Conservation (phyloP, 2,797 vertebrate genomes). For the Onychomys arenicola region DNA sequence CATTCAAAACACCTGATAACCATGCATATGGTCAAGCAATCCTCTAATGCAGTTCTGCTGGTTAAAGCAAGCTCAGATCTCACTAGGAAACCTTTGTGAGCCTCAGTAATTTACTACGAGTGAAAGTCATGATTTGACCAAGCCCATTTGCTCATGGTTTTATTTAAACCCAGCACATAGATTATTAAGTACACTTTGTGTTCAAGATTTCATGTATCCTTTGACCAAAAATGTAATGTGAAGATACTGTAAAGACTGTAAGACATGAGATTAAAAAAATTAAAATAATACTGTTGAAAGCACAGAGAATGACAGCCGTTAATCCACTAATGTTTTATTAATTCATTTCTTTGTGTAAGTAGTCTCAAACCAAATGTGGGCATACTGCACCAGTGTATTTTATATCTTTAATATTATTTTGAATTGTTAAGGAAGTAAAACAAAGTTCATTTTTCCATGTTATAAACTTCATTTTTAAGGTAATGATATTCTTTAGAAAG, state of each 20-base stretch:
- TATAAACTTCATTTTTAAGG: not conserved
- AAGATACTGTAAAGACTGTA: not conserved
- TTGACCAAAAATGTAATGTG: not conserved
- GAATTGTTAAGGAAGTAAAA: not conserved
- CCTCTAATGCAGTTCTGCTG: too few relatives aligned
- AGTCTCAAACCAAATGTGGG: not conserved
- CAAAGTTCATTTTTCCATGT: not conserved
- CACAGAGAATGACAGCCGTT: not conserved
- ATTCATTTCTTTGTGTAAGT: not conserved
- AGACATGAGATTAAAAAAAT: not conserved
- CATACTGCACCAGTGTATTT: not conserved
- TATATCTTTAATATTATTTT: not conserved
- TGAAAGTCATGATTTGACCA: not conserved
- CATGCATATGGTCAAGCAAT: too few relatives aligned
- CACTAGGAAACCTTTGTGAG: too few relatives aligned
- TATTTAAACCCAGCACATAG: not conserved
- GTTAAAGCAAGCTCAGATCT: too few relatives aligned
- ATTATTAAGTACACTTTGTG: not conserved
- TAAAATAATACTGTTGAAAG: not conserved
- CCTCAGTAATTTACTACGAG: not conserved
- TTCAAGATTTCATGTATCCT: not conserved
- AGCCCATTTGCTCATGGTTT: not conserved
- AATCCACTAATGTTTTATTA: not conserved
- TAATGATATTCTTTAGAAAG: not conserved
- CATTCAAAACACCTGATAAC: too few relatives aligned